phyloP scores from a whole-genome alignment of 2,113 vertebrate species.

The Phyllostomus discolor region DNA sequence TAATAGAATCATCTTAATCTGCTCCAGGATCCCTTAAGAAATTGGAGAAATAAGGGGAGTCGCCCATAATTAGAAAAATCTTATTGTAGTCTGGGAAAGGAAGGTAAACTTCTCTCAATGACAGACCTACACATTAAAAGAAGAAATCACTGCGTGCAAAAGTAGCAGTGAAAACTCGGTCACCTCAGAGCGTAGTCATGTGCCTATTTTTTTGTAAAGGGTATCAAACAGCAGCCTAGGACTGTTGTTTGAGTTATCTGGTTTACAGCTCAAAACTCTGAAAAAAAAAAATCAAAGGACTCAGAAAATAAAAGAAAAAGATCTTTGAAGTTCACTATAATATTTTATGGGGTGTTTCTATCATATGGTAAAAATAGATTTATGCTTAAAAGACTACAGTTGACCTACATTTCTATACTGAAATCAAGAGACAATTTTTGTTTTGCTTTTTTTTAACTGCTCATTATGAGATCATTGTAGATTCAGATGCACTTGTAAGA shows the following conservation, averaged over 20 bases:
- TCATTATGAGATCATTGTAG: not conserved
- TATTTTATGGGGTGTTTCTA: not conserved
- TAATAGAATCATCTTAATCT: conserved; percentile 19
- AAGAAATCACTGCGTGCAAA: not conserved
- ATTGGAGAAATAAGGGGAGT: not conserved
- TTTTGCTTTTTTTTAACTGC: not conserved
- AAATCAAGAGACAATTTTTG: not conserved
- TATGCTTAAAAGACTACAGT: not conserved
- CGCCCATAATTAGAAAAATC: conserved; percentile 20
- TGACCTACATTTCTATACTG: not conserved
- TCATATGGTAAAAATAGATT: not conserved
- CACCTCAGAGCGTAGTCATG: not conserved
- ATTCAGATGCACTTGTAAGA: not conserved
- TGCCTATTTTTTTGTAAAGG: not conserved
- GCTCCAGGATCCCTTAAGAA: not conserved
- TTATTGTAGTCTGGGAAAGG: not conserved
- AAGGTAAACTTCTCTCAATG: not conserved
- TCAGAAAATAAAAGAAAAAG: not conserved
- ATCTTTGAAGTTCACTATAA: not conserved
- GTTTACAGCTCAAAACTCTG: not conserved
- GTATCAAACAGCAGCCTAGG: not conserved
- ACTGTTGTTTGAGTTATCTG: not conserved
- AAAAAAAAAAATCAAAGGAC: not conserved
- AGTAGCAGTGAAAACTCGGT: not conserved
- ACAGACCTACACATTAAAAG: not conserved